Base-by-base conservation (phyloP, 2,888 invertebrate genomes). In the Platerodrilus igneus region DNA sequence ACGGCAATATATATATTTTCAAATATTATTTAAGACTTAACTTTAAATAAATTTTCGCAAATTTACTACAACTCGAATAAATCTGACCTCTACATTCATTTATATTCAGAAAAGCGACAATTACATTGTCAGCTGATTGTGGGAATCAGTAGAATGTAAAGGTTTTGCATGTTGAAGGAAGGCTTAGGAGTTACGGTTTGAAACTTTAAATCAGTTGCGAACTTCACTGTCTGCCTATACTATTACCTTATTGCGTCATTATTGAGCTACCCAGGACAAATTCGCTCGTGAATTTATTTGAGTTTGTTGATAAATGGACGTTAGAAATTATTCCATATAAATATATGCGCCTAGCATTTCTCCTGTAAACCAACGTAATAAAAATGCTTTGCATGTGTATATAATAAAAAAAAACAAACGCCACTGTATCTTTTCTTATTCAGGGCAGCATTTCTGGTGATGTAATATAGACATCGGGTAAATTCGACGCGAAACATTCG, bases 101-200 rank as follows among this genome's bases (percentile, higher is more conserved):
- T 58, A 58, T 52, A 52, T 52, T 53, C 53, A 51, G 45, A 49
- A 46, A 49, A 49, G 52, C 56, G 60, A 60, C 59, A 62, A 62
- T 62, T 59, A 51, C 53, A 60, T 62, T 60, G 50, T 42, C 51
- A 54, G 53, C 56, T 62, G 62, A 62, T 62, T 60, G 62, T 59
- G 55, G 55, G 57, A 59, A 59, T 59, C 58, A 58, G 55, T 52
- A 54, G 56, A 47, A 37, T 43, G 43, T 47, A 43, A 39, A 44
- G 41, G 41, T 32, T 41, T 43, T 37, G 38, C 44, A 28, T 30
- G 40, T 41, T 44, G 46, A 41, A 45, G 18, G 41, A 31, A 44
- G 30, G 47, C 39, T 45, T 50, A 47, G 41, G 39, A 26, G 41
- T 34, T 38, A 41, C 33, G 30, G 30, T 39, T 45, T 42, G 42